Evolutionary conservation across 2,113 vertebrate genomes (phyloP).

Genomic region (Indicator indicator): DNA sequence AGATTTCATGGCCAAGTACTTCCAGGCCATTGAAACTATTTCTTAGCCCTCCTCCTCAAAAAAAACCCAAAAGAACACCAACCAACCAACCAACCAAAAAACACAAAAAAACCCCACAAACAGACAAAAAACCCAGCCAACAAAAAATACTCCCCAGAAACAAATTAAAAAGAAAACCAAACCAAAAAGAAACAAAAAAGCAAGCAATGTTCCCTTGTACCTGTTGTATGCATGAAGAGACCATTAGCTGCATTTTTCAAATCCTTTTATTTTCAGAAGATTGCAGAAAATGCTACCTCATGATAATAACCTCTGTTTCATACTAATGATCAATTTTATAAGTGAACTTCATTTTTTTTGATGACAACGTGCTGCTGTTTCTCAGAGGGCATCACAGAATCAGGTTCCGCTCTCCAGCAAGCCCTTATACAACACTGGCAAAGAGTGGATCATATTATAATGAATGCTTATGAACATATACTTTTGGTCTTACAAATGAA

Average conservation of each 20-base stretch:
- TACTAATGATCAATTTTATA: not conserved
- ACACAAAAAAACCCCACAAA: not conserved
- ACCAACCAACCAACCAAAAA: not conserved
- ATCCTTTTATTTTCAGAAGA: not conserved
- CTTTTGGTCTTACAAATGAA: not conserved
- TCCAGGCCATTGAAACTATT: not conserved
- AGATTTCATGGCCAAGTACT: not conserved
- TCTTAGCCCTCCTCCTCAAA: not conserved
- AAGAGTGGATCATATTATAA: not conserved
- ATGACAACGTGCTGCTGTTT: not conserved
- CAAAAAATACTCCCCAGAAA: no score
- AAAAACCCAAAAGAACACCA: not conserved
- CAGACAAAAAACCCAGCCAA: no score
- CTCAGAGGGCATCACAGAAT: not conserved
- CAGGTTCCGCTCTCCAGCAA: not conserved
- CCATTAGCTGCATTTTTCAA: not conserved
- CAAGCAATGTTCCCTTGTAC: not conserved
- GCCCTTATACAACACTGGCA: not conserved
- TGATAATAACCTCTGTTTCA: not conserved
- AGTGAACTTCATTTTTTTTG: not conserved
- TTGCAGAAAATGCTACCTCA: not conserved
- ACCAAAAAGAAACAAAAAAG: not conserved
- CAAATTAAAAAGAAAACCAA: no score
- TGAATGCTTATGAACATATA: not conserved
- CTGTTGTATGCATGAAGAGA: not conserved